Evolutionary conservation across 2,888 invertebrate species (phyloP).

Genomic region (Pristionchus maxplancki): DNA sequence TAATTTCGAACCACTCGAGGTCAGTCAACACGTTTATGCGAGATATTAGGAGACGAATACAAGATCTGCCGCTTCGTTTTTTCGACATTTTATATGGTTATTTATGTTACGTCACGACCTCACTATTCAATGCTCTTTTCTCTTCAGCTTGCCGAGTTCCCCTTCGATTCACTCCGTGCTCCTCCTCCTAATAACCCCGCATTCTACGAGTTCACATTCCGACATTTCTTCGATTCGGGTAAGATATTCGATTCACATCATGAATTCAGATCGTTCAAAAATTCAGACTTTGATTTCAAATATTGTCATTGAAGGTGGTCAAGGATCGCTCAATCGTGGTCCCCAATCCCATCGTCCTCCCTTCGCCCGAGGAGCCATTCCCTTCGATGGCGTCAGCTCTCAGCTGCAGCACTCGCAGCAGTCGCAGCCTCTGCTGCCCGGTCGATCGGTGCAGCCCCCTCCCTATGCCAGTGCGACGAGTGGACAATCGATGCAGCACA

Average conservation of each 20-base stretch:
- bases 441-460: conserved; percentile 14
- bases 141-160: conserved; percentile 58
- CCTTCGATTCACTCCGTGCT: conserved; percentile 42
- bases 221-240: conserved; percentile 87
- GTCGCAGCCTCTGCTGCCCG: not conserved
- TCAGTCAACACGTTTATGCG: too few species aligned
- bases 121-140: too few species aligned
- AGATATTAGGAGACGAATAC: too few species aligned
- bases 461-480: not conserved
- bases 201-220: conserved; percentile 99
- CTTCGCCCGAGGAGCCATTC: conserved; percentile 10
- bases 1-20: conserved; percentile 88
- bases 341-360: not conserved
- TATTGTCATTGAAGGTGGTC: not conserved
- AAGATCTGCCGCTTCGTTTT: too few species aligned
- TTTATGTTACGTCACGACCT: too few species aligned
- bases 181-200: conserved; percentile 81
- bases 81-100: too few species aligned
- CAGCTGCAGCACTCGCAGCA: not conserved
- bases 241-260: not conserved
- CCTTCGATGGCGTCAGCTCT: conserved; percentile 13
- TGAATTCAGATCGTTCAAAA: not conserved
- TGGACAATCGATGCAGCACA: conserved; percentile 34
- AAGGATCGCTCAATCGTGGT: conserved; percentile 27
- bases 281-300: too few species aligned